Evolutionary conservation across 2,797 vertebrate species (phyloP).

Genomic region (Novumbra hubbsi): DNA sequence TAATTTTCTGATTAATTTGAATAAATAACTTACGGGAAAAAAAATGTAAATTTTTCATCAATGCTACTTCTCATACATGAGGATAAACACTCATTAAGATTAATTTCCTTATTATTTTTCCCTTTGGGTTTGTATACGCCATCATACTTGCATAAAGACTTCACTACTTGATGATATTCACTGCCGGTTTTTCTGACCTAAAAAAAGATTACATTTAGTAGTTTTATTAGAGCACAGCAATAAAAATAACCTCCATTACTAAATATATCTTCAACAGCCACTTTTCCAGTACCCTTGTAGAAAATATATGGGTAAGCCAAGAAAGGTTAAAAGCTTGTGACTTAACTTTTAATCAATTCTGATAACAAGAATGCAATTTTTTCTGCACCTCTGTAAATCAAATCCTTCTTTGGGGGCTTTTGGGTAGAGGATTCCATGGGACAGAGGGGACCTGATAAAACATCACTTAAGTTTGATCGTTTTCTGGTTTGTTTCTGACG

Average conservation of each 20-base stretch:
- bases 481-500: too few species aligned
- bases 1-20: background rate
- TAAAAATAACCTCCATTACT: too few species aligned
- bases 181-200: fast-evolving
- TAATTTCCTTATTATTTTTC: background rate
- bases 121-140: constrained; percentile 13
- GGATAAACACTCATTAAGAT: constrained; percentile 41
- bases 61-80: constrained; percentile 36
- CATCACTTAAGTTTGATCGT: too few species aligned
- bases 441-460: too few species aligned
- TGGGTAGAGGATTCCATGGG: too few species aligned
- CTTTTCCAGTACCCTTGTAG: too few species aligned
- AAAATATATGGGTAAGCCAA: background rate
- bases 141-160: background rate
- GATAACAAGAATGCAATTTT: too few species aligned
- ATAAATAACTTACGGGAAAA: constrained; percentile 48
- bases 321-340: too few species aligned
- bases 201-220: background rate
- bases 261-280: too few species aligned
- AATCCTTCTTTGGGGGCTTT: too few species aligned
- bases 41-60: constrained; percentile 47
- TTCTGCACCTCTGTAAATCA: too few species aligned
- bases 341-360: too few species aligned
- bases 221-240: background rate
- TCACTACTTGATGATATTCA: fast-evolving